Base-by-base conservation (phyloP, 1,140 invertebrate genomes). In the Probaryconus sp. region DNA sequence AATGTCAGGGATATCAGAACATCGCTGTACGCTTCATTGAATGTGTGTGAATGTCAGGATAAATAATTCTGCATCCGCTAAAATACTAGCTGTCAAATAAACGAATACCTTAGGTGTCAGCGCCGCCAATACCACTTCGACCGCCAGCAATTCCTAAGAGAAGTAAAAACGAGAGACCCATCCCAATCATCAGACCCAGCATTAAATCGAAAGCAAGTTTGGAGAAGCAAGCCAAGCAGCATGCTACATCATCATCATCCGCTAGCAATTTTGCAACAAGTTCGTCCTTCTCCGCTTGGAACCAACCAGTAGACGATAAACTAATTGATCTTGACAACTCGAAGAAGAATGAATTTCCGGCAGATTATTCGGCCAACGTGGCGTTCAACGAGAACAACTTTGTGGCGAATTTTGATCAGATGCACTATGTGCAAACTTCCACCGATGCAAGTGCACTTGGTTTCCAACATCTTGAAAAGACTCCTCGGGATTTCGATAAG, bases 51-150 rank as follows among this genome's bases (percentile, higher is more conserved):
- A n/a, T n/a, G n/a, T n/a, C n/a, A n/a, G n/a, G n/a, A n/a, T n/a
- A n/a, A 24, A 24, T 24, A 24, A 24, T 7, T 24, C 21, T n/a
- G n/a, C n/a, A n/a, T 24, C 7, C 21, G 7, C 21, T 24, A 11
- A 16, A 40, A 16, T 2, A 5, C 37, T 6, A 3, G 13, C 14
- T 7, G 7, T 33, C 7, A 14, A 18, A 28, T 42, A 3, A 50
- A 35, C 26, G 16, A 51, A 40, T 30, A 26, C 3, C 16, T 13
- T 53, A 84, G 80, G 78, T 84, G 45, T 78, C 81, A 53, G 88
- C 88, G 10, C 87, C 89, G 14, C 89, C 89, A 43, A 85, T 90
- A 45, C 89, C 89, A 20, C 65, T 85, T 75, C 79, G 88, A 47
- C 83, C 85, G 4, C 86, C 87, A 10, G 85, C 87, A 3, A 87